Conservation (phyloP, 2,113 vertebrate genomes). For the Zosterops japonicus region DNA sequence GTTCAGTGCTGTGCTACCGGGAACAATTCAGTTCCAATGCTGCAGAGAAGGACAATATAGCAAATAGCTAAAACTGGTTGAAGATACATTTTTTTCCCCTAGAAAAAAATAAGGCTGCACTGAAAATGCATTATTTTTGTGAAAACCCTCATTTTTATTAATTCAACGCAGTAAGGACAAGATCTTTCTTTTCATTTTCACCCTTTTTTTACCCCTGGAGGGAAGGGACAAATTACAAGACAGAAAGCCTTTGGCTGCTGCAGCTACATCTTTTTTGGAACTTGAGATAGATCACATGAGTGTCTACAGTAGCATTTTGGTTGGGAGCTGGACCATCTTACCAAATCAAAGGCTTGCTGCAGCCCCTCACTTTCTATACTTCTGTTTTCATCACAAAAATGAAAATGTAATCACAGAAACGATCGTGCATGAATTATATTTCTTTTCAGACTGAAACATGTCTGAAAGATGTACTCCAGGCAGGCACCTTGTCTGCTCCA, state of each 20-base stretch:
- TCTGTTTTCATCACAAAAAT: background rate
- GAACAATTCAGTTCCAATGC: background rate
- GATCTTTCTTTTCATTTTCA: conserved; percentile 2
- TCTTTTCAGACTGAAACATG: background rate
- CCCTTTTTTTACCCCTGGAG: background rate
- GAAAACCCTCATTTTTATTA: conserved; percentile 2
- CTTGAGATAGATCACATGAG: background rate
- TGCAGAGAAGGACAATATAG: background rate
- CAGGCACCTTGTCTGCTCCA: background rate
- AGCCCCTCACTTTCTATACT: background rate
- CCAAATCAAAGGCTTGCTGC: background rate
- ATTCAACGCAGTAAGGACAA: background rate
- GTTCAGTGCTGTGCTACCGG: background rate
- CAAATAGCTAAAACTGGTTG: conserved; percentile 7
- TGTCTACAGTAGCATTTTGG: background rate
- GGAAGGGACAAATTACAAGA: conserved; percentile 29
- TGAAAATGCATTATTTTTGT: background rate
- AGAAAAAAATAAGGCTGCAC: conserved; percentile 32
- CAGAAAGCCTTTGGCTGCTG: conserved; percentile 3
- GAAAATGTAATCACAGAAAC: background rate
- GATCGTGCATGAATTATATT: background rate
- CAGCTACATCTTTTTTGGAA: background rate
- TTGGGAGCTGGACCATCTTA: background rate
- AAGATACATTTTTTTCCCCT: background rate
- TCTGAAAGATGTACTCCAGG: background rate